Conservation (phyloP, 2,797 vertebrate species). For the Eurystomus glaucurus region DNA sequence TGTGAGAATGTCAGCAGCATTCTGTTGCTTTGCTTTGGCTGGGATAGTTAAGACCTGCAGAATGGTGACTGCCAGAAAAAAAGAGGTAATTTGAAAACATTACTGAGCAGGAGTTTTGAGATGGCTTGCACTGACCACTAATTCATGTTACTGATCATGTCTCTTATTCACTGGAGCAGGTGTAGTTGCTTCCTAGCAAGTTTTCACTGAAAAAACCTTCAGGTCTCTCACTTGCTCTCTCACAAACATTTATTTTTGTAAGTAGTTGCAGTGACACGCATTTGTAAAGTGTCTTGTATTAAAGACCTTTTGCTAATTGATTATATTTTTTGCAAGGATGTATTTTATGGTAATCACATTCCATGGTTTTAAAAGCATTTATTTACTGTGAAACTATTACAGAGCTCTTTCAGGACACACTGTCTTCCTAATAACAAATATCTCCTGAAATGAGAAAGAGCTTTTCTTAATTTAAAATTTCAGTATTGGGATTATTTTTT, state of each 20-base stretch:
- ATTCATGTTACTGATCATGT: background rate
- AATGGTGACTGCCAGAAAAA: background rate
- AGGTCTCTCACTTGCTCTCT: background rate
- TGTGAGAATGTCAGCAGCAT: background rate
- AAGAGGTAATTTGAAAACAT: background rate
- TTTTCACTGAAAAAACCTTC: background rate
- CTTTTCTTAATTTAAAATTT: constrained; percentile 48
- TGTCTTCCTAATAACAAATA: constrained; percentile 9
- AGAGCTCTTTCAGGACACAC: background rate
- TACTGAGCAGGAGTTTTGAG: background rate
- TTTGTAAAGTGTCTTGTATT: background rate
- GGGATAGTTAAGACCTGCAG: background rate
- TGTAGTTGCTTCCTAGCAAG: background rate
- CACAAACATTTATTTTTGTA: background rate
- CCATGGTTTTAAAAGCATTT: constrained; percentile 35
- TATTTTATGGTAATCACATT: constrained; percentile 1
- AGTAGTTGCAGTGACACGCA: background rate
- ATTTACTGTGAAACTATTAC: constrained; percentile 7
- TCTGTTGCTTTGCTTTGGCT: background rate
- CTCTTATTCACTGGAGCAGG: background rate
- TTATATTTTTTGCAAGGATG: background rate
- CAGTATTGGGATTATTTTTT: constrained; percentile 25
- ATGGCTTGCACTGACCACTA: background rate
- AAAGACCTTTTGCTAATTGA: constrained; percentile 29
- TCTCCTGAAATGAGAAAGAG: constrained; percentile 10